phyloP scores from a whole-genome alignment of 2,797 vertebrate genomes.

The Leptoclinus maculatus region DNA sequence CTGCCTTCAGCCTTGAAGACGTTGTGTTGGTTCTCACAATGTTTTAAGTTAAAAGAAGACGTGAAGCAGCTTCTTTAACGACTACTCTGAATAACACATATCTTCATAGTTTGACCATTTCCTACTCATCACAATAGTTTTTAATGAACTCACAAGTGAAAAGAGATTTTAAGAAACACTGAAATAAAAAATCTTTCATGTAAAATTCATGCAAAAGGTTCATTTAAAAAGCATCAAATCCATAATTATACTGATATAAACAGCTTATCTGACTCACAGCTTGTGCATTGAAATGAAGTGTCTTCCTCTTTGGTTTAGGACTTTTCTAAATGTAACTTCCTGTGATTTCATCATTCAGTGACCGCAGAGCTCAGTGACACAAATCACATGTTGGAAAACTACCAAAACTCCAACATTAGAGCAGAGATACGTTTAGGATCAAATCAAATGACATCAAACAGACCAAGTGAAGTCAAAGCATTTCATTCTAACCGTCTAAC shows the following conservation, averaged over 20 bases:
- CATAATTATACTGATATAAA: neutral
- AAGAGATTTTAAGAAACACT: neutral
- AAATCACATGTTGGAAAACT: slow-evolving; percentile 10
- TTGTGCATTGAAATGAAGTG: neutral
- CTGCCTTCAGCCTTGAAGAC: neutral
- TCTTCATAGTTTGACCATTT: neutral
- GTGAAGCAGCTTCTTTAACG: too few species aligned
- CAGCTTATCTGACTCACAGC: neutral
- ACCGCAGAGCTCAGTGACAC: neutral
- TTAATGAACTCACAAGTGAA: neutral
- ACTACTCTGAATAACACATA: too few species aligned
- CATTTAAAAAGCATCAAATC: neutral
- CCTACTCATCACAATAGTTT: neutral
- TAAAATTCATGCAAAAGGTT: neutral
- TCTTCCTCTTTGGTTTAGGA: slow-evolving; percentile 2
- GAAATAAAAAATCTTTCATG: neutral
- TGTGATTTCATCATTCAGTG: neutral
- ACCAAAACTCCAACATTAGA: neutral
- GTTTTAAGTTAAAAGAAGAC: too few species aligned
- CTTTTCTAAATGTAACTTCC: slow-evolving; percentile 7
- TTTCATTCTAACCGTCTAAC: neutral
- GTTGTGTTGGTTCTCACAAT: too few species aligned
- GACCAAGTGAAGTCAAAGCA: too few species aligned
- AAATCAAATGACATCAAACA: neutral
- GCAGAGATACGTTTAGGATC: slow-evolving; percentile 12